These are phyloP conservation scores for Brotula barbata DNA, from an alignment of 2,797 vertebrate species.

Conservation along the genomic window DNA sequence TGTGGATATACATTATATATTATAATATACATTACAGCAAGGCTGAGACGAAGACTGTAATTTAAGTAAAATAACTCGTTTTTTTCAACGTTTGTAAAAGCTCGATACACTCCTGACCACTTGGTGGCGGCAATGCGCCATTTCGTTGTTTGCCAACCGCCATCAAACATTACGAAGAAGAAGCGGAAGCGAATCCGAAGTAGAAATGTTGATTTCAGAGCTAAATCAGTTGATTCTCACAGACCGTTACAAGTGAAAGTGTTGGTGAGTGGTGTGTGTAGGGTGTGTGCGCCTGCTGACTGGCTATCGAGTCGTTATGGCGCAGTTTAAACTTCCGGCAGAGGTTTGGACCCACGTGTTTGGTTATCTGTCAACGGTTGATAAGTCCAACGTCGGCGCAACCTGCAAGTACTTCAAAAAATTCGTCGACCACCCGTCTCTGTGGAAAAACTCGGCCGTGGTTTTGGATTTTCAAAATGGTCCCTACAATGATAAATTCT, in stretches of 20 bases:
- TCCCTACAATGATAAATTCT: constrained; percentile 54
- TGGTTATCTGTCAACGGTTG: constrained; percentile 39
- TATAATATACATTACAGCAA: too few species aligned
- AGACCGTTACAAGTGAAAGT: neutral
- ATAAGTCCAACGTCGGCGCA: constrained; percentile 56
- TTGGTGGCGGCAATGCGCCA: neutral
- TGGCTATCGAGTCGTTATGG: constrained; percentile 19
- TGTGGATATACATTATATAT: too few species aligned
- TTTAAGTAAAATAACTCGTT: too few species aligned
- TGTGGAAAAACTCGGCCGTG: constrained; percentile 62
- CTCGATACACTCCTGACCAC: neutral
- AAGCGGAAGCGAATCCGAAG: too few species aligned
- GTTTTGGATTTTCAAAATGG: constrained; percentile 33
- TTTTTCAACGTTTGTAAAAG: too few species aligned
- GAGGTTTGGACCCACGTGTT: constrained; percentile 67
- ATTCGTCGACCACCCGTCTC: constrained; percentile 58
- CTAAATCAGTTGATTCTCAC: neutral
- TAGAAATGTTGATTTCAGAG: too few species aligned
- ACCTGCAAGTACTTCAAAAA: constrained; percentile 57
- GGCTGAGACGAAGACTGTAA: too few species aligned
- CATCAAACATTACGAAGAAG: too few species aligned
- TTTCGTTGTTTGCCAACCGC: neutral
- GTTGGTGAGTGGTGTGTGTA: neutral
- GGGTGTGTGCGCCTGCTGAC: neutral
- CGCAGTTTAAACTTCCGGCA: constrained; percentile 32